Conservation (phyloP, 2,113 vertebrate species). For the Alligator sinensis region DNA sequence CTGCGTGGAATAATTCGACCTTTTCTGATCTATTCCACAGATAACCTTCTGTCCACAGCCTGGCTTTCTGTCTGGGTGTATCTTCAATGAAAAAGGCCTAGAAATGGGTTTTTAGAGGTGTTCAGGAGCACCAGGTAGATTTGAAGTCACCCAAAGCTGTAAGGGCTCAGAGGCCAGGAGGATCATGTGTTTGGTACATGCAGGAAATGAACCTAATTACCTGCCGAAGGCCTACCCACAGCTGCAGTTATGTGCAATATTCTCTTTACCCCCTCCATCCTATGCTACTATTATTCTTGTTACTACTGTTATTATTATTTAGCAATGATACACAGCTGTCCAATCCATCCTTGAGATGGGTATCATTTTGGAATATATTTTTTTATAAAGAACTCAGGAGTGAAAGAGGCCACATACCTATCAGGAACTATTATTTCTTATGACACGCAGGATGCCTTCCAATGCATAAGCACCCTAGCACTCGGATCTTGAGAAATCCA, state of each 20-base stretch:
- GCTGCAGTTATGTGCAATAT: slow-evolving; percentile 10
- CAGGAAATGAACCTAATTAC: neutral
- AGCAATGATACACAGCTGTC: slow-evolving; percentile 27
- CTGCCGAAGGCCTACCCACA: slow-evolving; percentile 17
- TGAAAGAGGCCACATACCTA: neutral
- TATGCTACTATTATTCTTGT: slow-evolving; percentile 9
- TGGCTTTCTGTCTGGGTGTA: slow-evolving; percentile 33
- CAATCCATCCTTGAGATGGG: neutral
- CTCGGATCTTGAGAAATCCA: slow-evolving; percentile 69
- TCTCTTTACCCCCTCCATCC: slow-evolving; percentile 36
- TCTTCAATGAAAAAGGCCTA: slow-evolving; percentile 29
- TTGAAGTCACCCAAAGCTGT: slow-evolving; percentile 3
- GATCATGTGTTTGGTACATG: neutral
- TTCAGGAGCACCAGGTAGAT: neutral
- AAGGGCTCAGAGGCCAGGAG: slow-evolving; percentile 52
- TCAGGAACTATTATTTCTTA: slow-evolving; percentile 43
- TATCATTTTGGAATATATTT: neutral
- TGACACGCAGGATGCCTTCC: neutral
- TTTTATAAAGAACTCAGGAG: neutral
- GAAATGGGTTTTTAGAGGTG: slow-evolving; percentile 29
- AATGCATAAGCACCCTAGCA: slow-evolving; percentile 30
- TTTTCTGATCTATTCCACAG: neutral
- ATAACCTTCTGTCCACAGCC: slow-evolving; percentile 13
- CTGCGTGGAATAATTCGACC: neutral
- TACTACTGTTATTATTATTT: slow-evolving; percentile 21